Evolutionary conservation across 2,797 vertebrate genomes (phyloP).

Genomic region (Platalea minor): DNA sequence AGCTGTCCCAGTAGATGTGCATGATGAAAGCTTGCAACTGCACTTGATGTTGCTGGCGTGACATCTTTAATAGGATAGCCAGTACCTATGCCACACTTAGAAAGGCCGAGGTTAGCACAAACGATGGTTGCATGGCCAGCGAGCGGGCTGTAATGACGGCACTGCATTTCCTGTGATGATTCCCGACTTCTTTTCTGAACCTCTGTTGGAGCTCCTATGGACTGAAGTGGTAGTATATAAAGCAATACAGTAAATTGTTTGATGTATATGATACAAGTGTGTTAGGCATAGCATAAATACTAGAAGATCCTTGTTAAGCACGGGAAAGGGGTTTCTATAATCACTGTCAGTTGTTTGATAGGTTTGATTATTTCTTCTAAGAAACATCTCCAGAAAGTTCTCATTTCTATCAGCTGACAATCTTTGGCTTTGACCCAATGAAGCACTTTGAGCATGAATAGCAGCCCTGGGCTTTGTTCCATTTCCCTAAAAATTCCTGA

Average conservation of each 20-base stretch:
- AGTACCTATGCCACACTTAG: not conserved
- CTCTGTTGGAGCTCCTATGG: accelerated
- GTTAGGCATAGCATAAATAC: not conserved
- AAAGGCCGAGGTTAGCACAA: not conserved
- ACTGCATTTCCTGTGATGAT: not conserved
- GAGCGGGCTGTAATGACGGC: not conserved
- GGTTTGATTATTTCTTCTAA: not conserved
- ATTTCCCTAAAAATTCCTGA: not conserved
- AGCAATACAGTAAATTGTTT: not conserved
- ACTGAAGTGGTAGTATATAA: not conserved
- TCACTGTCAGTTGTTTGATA: not conserved
- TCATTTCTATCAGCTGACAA: not conserved
- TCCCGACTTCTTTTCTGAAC: not conserved
- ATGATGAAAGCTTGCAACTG: not conserved
- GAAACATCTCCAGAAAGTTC: not conserved
- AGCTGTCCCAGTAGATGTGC: not conserved
- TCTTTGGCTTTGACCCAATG: not conserved
- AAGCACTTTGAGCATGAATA: not conserved
- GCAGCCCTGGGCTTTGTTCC: not conserved
- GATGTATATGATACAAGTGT: not conserved
- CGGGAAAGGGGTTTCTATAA: not conserved
- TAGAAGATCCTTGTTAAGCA: not conserved
- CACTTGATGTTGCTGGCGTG: not conserved
- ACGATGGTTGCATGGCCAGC: not conserved
- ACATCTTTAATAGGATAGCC: not conserved